Conservation (phyloP, 2,113 vertebrate species). For the Sardina pilchardus region DNA sequence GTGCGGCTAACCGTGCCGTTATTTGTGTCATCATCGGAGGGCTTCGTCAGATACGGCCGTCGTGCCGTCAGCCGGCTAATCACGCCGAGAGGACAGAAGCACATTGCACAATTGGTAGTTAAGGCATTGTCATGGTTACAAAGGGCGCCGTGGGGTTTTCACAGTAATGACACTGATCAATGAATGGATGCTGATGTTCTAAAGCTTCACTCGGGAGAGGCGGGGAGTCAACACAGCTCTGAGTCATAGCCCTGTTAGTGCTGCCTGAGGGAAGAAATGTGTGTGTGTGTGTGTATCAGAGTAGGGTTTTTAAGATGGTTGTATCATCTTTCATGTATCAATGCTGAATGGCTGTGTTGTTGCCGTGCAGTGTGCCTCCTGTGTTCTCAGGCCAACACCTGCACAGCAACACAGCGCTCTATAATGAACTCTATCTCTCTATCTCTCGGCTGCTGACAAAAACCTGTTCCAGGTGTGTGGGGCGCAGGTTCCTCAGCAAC, state of each 20-base stretch:
- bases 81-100: not conserved
- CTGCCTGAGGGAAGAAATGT: not conserved
- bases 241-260: not conserved
- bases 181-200: not conserved
- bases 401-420: not conserved
- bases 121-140: slow-evolving; percentile 7
- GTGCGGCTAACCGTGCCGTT: not conserved
- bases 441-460: not conserved
- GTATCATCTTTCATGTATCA: not conserved
- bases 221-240: not conserved
- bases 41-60: not conserved
- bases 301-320: not conserved
- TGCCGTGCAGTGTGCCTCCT: not conserved
- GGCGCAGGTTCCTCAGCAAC: not conserved
- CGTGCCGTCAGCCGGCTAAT: not conserved
- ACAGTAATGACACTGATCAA: slow-evolving; percentile 3
- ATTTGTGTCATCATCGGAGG: not conserved
- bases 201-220: not conserved
- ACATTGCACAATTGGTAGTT: not conserved
- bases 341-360: not conserved
- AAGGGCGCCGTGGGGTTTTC: not conserved
- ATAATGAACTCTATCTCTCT: not conserved
- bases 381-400: not conserved
- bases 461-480: not conserved
- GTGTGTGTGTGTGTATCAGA: not conserved